Percentiles rank a stretch among this genome's conserved stretches.
Conservation (phyloP, 2,888 invertebrate species). For the Zelleria hepariella region DNA sequence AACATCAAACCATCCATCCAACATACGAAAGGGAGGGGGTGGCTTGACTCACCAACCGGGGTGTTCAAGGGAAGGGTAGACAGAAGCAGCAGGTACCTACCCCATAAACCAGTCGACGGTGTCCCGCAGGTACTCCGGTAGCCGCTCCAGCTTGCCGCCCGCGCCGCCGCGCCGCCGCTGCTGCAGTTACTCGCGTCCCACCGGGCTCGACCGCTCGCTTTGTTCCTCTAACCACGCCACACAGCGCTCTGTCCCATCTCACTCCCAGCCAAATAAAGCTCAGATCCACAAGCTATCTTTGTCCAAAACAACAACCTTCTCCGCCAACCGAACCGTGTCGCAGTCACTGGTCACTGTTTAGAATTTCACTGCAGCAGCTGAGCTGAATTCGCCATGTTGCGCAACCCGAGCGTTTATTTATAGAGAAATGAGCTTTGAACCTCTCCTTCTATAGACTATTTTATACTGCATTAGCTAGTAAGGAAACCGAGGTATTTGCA, state of each 20-base stretch:
- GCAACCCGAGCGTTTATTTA: conserved; percentile 40
- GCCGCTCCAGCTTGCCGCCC: conserved; percentile 94
- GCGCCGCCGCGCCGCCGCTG: conserved; percentile 27
- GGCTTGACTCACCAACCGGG: too few relatives aligned
- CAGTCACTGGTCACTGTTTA: conserved; percentile 43
- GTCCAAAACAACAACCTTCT: conserved; percentile 19
- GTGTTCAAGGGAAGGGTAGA: too few relatives aligned
- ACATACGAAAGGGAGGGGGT: too few relatives aligned
- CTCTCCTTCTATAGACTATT: not conserved
- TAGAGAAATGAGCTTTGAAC: conserved; percentile 11
- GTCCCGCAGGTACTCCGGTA: conserved; percentile 99
- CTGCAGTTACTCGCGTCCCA: conserved; percentile 28
- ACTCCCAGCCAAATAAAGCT: conserved; percentile 24
- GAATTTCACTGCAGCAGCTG: conserved; percentile 58
- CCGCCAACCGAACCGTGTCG: conserved; percentile 61
- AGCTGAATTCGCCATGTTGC: conserved; percentile 67
- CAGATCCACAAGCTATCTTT: conserved; percentile 36
- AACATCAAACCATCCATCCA: too few relatives aligned
- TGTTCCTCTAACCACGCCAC: not conserved
- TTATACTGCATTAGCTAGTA: too few relatives aligned
- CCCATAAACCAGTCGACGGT: conserved; percentile 99
- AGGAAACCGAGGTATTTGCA: too few relatives aligned
- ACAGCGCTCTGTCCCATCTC: conserved; percentile 31
- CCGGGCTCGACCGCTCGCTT: not conserved
- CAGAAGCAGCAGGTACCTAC: too few relatives aligned